These are phyloP conservation scores for Litocranius walleri DNA, from an alignment of 2,113 vertebrate genomes.

Conservation along the genomic window DNA sequence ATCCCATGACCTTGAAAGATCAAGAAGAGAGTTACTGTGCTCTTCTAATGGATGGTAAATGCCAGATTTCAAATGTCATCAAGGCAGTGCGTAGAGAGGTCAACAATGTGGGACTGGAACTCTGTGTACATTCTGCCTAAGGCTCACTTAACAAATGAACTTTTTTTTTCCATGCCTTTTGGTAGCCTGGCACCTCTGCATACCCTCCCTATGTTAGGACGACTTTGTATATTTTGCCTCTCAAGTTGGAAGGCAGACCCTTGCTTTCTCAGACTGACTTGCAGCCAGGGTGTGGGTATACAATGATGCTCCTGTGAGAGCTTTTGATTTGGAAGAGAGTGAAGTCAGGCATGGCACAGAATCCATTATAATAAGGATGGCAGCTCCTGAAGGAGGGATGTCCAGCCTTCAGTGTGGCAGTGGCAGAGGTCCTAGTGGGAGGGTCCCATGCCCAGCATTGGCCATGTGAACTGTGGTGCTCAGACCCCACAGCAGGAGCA, in stretches of 20 bases:
- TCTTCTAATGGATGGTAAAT: not conserved
- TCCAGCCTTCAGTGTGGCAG: not conserved
- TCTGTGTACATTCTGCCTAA: not conserved
- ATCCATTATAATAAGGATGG: not conserved
- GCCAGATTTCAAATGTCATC: not conserved
- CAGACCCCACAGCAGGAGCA: not conserved
- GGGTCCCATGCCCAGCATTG: not conserved
- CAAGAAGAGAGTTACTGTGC: not conserved
- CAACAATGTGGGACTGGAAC: not conserved
- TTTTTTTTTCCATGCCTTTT: not conserved
- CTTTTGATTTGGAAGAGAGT: not conserved
- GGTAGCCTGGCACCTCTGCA: not conserved
- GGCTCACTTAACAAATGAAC: not conserved
- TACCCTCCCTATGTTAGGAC: not conserved
- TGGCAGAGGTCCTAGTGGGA: not conserved
- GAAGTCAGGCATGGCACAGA: not conserved
- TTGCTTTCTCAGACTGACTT: not conserved
- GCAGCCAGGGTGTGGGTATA: not conserved
- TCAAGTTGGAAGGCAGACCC: not conserved
- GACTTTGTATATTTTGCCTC: not conserved
- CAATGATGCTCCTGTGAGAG: not conserved
- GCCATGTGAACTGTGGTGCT: not conserved
- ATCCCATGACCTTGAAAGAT: not conserved
- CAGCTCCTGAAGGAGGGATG: not conserved
- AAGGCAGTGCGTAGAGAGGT: not conserved